Base-by-base conservation (phyloP, 1,140 invertebrate genomes). In the Atopsyche davidsoni region DNA sequence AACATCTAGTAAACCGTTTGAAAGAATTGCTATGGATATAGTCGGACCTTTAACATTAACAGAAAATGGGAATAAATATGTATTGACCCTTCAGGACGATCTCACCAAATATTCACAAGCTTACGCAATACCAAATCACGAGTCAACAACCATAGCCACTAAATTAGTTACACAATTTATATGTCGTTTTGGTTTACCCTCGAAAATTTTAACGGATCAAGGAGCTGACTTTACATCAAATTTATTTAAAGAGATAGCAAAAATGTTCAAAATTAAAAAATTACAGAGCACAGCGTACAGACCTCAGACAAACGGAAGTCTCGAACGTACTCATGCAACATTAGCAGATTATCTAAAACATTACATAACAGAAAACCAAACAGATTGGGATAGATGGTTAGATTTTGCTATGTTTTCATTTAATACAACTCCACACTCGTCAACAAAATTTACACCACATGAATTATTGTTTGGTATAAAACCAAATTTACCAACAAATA, bases 31-130 rank as follows among this genome's bases (percentile, higher is more conserved):
- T 31, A 28, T 64, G 2, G 61, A 64, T 48, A 61, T 64, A 10
- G 62, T 65, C 21, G 62, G 64, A 18, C 64, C 62, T 13, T 42
- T 67, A 40, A 46, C 60, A 6, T 21, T 58, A 13, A 59, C 59
- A 3, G 53, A 49, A 36, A 42, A 42, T 17, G 52, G 55, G n/a
- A 43, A 58, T 13, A 47, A 50, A 48, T 67, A 46, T 40, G 59
- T 66, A 13, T 18, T 65, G 2, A 67, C 64, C 3, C 16, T 63
- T 9, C 64, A 67, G 52, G 65, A 67, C 40, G 60, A 64, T 42
- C 25, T 65, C 10, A 65, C 61, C 0, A 64, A 67, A 53, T 65
- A 53, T 48, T 58, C 55, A n/a, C 42, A 51, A 24, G 64, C 63
- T 0, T 39, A 56, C 17, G 35, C 64, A 7, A 50, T 62, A 4